A percentile compares a stretch with the other conserved stretches of the same genome.
Evolutionary conservation across 2,113 vertebrate genomes (phyloP).

Genomic region (Melozone crissalis): DNA sequence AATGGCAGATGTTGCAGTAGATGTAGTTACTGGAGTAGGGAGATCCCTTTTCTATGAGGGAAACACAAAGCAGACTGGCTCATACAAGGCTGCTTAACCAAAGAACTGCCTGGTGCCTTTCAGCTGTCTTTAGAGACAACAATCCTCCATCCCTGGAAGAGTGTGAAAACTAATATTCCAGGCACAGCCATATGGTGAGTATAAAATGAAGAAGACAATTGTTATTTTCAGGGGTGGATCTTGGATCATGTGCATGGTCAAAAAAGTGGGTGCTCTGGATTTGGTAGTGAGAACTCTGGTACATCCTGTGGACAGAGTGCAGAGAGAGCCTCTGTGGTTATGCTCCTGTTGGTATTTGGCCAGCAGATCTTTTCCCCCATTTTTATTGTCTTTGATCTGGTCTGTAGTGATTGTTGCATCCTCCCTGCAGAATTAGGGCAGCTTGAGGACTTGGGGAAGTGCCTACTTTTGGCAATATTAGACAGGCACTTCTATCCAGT

Average conservation of each 20-base stretch:
- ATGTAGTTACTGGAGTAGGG: not conserved
- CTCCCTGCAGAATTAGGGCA: not conserved
- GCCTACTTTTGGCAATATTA: not conserved
- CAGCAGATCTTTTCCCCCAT: not conserved
- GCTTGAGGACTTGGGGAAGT: not conserved
- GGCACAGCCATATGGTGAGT: not conserved
- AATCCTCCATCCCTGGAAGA: not conserved
- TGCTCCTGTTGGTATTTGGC: not conserved
- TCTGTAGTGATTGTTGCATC: not conserved
- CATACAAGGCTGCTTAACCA: not conserved
- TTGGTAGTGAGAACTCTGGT: not conserved
- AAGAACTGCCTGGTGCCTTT: not conserved
- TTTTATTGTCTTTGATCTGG: not conserved
- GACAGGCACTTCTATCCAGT: not conserved
- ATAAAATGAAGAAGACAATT: not conserved
- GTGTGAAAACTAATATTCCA: not conserved
- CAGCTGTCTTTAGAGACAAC: not conserved
- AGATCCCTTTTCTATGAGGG: rapidly evolving
- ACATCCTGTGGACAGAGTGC: not conserved
- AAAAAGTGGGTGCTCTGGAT: not conserved
- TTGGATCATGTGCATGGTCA: rapidly evolving
- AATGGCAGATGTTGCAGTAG: not conserved
- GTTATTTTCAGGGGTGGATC: not conserved
- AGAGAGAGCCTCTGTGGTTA: not conserved
- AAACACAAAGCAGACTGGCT: not conserved